These are phyloP conservation scores for Dromiciops gliroides DNA, from an alignment of 2,113 vertebrate genomes.

Conservation along the genomic window DNA sequence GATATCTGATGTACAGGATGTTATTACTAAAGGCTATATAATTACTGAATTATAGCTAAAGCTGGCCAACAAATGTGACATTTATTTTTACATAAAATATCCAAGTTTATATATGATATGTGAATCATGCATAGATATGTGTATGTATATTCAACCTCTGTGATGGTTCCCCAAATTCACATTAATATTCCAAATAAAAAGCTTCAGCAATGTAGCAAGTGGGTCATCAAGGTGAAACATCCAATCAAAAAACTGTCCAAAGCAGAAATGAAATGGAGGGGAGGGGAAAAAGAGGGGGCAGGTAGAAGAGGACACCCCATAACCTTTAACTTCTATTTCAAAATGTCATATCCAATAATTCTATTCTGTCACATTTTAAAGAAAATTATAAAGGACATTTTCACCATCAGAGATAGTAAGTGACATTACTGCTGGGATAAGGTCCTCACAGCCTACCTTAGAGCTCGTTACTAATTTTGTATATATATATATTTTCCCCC, in stretches of 20 bases:
- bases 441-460: not conserved
- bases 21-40: conserved; percentile 16
- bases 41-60: conserved; percentile 22
- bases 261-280: conserved; percentile 22
- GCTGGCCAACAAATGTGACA: not conserved
- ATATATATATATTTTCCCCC: not conserved
- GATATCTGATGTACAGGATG: not conserved
- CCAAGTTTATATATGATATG: not conserved
- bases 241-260: conserved; percentile 41
- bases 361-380: not conserved
- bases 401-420: conserved; percentile 10
- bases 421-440: not conserved
- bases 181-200: conserved; percentile 56
- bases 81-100: not conserved
- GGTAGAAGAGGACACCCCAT: not conserved
- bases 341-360: not conserved
- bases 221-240: conserved; percentile 52
- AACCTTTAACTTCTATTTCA: not conserved
- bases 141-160: conserved; percentile 36
- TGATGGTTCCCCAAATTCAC: conserved; percentile 42
- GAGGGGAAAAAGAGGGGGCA: too few relatives aligned
- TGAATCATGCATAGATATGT: conserved; percentile 30
- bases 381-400: not conserved
- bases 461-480: not conserved
- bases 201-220: conserved; percentile 30